These are phyloP conservation scores for Schizothorax lantsangensis DNA, from an alignment of 2,797 vertebrate genomes.

Conservation along the genomic window DNA sequence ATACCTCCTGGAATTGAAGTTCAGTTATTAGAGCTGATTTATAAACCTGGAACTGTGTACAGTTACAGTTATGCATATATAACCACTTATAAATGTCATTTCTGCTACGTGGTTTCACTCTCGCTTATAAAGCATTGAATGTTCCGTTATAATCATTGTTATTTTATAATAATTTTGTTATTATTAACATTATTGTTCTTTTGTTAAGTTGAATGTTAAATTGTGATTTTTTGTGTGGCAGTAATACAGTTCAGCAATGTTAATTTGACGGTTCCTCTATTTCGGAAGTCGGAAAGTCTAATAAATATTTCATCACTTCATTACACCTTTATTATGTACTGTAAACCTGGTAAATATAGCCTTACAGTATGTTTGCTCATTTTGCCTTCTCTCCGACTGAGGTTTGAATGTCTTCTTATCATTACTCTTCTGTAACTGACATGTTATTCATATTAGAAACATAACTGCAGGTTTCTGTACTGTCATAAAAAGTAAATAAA, in stretches of 20 bases:
- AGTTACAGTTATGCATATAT: background rate
- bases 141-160: background rate
- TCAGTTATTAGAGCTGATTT: constrained; percentile 58
- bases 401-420: background rate
- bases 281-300: background rate
- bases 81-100: background rate
- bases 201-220: background rate
- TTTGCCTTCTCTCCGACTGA: background rate
- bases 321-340: background rate
- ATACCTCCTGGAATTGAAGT: constrained; percentile 86
- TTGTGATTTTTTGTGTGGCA: background rate
- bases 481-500: background rate
- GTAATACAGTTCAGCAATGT: background rate
- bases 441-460: constrained; percentile 5
- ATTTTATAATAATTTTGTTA: background rate
- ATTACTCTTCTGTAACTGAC: background rate
- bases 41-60: background rate
- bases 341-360: background rate
- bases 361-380: background rate
- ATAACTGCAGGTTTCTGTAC: background rate
- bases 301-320: background rate
- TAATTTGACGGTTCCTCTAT: background rate
- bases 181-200: background rate
- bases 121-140: background rate
- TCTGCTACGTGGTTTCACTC: background rate